Evolutionary conservation across 2,888 invertebrate genomes (phyloP).

Genomic region (Orthosia incerta): DNA sequence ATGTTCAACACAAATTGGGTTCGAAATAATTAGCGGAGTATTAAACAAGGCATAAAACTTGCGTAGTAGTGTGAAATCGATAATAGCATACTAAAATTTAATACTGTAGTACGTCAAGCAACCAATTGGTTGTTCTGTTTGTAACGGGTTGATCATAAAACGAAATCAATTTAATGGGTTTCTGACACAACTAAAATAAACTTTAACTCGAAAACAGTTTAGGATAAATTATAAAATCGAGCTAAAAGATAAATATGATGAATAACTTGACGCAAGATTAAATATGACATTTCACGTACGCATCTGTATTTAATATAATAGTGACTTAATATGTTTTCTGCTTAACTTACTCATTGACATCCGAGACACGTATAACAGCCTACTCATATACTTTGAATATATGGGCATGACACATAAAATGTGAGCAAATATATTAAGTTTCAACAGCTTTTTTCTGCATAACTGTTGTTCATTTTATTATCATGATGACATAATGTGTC

Average conservation of each 20-base stretch:
- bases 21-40: constrained; percentile 81
- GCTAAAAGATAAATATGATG: constrained; percentile 7
- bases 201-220: constrained; percentile 16
- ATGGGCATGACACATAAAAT: constrained; percentile 35
- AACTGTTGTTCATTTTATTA: constrained; percentile 45
- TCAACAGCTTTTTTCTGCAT: constrained; percentile 30
- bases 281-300: constrained; percentile 48
- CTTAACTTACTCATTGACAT: constrained; percentile 48
- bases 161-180: constrained; percentile 57
- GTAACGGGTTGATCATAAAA: constrained; percentile 58
- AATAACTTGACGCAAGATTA: constrained; percentile 36
- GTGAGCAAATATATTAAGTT: constrained; percentile 34
- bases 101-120: constrained; percentile 59
- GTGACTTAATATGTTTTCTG: constrained; percentile 44
- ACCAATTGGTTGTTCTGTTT: constrained; percentile 59
- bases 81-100: constrained; percentile 77
- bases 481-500: constrained; percentile 55
- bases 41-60: constrained; percentile 79
- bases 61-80: constrained; percentile 77
- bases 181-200: constrained; percentile 42
- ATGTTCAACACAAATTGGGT: constrained; percentile 63
- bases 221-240: neutral
- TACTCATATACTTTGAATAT: constrained; percentile 45
- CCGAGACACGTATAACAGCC: constrained; percentile 40
- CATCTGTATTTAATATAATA: constrained; percentile 43